Evolutionary conservation across 2,113 vertebrate genomes (phyloP), one percentile per base, ranked within the genome.

Genomic region (Sarotherodon lohbergeri): DNA sequence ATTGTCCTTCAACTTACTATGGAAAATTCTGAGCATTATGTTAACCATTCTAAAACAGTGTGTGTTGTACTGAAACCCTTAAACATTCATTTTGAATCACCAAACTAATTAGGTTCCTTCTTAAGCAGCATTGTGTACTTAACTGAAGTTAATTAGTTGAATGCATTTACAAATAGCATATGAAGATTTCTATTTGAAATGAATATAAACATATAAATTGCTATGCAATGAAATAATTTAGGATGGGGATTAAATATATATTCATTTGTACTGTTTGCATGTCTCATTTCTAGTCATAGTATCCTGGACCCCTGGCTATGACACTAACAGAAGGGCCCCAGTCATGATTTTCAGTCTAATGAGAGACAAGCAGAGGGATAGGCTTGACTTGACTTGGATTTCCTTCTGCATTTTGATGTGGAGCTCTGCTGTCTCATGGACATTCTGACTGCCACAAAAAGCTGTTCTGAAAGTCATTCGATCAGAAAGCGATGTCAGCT

Each of bases 401-500:
- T 84, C 41, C 9, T 48, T 29, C 41, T 76, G 41, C 68, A 29
- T 48, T 76, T 76, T 76, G 68, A 48, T 48, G 24, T 46, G 22
- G 14, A 48, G 68, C 41, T 48, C 22, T 48, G 41, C 41, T 76
- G 68, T 76, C 68, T 92, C 79, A 78, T 82, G 54, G 78, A 88
- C 61, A 89, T 73, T 86, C 29, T 5, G 57, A 78, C 59, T 66
- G 81, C 52, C 81, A 55, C 81, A 76, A 48, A 76, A 76, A 48
- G 41, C 41, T 61, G 39, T 61, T 79, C 81, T 46, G 41, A 81
- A 84, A 84, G 78, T 82, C 63, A 32, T 56, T 86, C 50, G 41
- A 88, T 90, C 13, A 52, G 24, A 89, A 92, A 91, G 79, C 46
- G 52, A 88, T 78, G 73, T 48, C 86, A 54, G 81, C 85, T 85